Conservation (phyloP, 2,888 invertebrate genomes). For the Noctua janthina region DNA sequence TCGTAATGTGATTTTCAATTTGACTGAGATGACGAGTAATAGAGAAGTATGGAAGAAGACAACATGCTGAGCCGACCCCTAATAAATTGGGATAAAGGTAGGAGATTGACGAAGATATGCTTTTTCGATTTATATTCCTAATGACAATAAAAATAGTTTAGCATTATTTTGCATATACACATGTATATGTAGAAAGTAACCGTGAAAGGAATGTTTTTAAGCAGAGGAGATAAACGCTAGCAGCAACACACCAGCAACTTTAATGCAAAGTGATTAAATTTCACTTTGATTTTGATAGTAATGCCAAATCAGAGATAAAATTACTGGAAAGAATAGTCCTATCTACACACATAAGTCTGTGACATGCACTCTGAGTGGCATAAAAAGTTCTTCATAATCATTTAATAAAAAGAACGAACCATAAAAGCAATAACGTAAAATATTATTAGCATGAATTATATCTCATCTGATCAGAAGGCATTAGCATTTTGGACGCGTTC, state of each 20-base stretch:
- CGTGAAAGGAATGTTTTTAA: neutral
- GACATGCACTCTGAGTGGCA: neutral
- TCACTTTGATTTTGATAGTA: neutral
- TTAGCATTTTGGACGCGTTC: constrained; percentile 38
- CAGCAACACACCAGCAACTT: neutral
- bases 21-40: neutral
- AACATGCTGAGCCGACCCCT: neutral
- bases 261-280: neutral
- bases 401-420: neutral
- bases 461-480: constrained; percentile 12
- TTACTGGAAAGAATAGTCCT: neutral
- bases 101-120: neutral
- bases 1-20: neutral
- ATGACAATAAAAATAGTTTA: neutral
- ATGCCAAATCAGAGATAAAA: neutral
- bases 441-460: constrained; percentile 23
- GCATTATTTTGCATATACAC: neutral
- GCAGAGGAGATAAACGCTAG: neutral
- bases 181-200: neutral
- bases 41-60: neutral
- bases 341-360: neutral
- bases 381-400: neutral
- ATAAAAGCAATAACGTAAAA: neutral
- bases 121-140: neutral
- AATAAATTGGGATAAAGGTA: neutral